Conservation (phyloP, 2,888 invertebrate species). For the Melipona beecheii region DNA sequence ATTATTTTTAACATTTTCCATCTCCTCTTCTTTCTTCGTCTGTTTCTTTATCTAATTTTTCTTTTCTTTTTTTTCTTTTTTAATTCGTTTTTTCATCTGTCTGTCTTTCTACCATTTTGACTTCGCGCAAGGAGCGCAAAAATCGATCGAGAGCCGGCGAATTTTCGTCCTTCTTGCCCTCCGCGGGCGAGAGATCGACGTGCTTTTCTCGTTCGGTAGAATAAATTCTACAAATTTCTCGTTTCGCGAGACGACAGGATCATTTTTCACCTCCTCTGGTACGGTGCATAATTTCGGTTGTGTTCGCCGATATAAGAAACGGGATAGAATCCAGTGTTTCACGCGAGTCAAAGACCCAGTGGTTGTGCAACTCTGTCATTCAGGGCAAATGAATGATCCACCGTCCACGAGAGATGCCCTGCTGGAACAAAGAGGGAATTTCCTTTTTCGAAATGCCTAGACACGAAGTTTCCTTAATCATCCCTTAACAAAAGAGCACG, state of each 20-base stretch:
- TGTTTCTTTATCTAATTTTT: neutral
- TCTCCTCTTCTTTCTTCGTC: neutral
- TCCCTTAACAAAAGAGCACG: conserved; percentile 31
- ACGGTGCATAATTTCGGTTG: neutral
- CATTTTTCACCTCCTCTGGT: neutral
- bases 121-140: neutral
- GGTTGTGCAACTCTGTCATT: too few species aligned
- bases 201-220: neutral
- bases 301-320: neutral
- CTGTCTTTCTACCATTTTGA: neutral
- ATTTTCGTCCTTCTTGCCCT: neutral
- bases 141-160: neutral
- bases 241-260: neutral
- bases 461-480: neutral
- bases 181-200: neutral
- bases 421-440: neutral
- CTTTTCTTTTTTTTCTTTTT: neutral
- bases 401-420: too few species aligned
- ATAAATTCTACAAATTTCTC: neutral
- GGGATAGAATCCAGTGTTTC: neutral
- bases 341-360: neutral
- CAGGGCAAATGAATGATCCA: too few species aligned
- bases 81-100: neutral
- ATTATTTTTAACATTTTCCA: neutral
- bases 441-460: neutral